Conservation (phyloP, 1,140 invertebrate species). For the Lasioglossum albipes region DNA sequence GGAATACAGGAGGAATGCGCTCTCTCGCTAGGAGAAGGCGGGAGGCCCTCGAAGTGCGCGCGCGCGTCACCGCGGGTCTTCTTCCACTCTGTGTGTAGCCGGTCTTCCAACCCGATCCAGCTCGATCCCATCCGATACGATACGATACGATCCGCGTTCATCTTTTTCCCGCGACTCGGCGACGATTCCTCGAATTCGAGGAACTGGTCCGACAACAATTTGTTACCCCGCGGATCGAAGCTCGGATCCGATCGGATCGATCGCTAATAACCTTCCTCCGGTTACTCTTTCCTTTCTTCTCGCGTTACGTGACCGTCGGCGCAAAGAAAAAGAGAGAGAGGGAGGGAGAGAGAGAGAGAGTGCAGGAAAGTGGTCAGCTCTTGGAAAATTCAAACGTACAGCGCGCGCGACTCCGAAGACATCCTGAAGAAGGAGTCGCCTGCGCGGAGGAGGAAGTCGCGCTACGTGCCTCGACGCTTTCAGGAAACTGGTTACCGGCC, state of each 20-base stretch:
- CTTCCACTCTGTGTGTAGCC: not conserved
- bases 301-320: conserved; percentile 11
- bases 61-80: conserved; percentile 47
- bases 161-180: conserved; percentile 41
- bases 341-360: too few species aligned
- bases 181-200: conserved; percentile 56
- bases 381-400: not conserved
- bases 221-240: conserved; percentile 42
- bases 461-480: conserved; percentile 15
- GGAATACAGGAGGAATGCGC: conserved; percentile 45
- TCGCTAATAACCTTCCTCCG: conserved; percentile 36
- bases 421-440: not conserved
- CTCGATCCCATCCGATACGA: not conserved
- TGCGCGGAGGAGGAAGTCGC: conserved; percentile 9
- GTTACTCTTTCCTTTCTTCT: conserved; percentile 1
- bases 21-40: not conserved
- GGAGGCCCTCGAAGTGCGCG: conserved; percentile 46
- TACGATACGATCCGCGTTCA: not conserved
- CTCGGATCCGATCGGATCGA: conserved; percentile 8
- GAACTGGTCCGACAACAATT: conserved; percentile 57
- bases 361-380: not conserved
- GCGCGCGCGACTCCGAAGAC: not conserved
- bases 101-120: not conserved
- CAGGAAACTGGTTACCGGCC: conserved; percentile 30
- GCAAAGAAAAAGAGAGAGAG: too few species aligned